Evolutionary conservation across 2,888 invertebrate species (phyloP).

Genomic region (Acrobasis consociella): DNA sequence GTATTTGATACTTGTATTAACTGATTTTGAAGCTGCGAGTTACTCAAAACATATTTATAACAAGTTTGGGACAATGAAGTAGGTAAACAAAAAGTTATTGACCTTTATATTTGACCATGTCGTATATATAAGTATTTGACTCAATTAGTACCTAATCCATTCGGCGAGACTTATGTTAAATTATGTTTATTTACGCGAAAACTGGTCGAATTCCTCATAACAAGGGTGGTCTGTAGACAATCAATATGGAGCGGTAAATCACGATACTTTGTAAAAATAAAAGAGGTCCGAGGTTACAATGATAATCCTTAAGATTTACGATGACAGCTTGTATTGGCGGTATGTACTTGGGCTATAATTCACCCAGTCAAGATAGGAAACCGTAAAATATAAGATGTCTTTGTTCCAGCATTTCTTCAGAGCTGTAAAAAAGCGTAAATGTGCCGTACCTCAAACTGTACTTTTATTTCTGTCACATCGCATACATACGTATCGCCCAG

Average conservation of each 20-base stretch:
- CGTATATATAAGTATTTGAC: too few relatives aligned
- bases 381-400: not conserved
- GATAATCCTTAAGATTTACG: slow-evolving; percentile 5
- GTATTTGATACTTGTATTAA: too few relatives aligned
- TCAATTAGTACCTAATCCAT: too few relatives aligned
- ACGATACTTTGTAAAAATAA: slow-evolving; percentile 1
- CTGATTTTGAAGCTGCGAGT: too few relatives aligned
- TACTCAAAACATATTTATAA: too few relatives aligned
- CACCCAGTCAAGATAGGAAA: not conserved
- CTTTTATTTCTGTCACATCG: too few relatives aligned
- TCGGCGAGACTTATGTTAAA: not conserved
- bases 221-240: not conserved
- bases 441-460: too few relatives aligned
- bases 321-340: not conserved
- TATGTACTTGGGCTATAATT: not conserved
- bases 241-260: not conserved
- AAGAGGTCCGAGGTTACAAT: not conserved
- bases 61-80: too few relatives aligned
- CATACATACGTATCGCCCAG: too few relatives aligned
- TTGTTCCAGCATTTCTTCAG: not conserved
- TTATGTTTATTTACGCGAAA: not conserved
- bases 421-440: too few relatives aligned
- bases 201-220: not conserved
- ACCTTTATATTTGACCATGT: too few relatives aligned
- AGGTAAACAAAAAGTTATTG: too few relatives aligned